Conservation (phyloP, 1,140 invertebrate genomes). For the Scaptomyza pallida region DNA sequence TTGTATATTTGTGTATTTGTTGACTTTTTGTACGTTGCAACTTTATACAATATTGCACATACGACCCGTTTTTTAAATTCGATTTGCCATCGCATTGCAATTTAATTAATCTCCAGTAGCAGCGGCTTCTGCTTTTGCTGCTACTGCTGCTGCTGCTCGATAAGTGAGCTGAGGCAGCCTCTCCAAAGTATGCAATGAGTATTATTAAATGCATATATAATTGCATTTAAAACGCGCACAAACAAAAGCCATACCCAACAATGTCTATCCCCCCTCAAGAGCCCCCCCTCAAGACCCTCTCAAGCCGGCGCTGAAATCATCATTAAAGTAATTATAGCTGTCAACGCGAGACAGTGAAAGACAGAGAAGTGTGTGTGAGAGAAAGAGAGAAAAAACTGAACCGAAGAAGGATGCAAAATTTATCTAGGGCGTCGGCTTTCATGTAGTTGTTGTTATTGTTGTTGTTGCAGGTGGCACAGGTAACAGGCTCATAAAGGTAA, state of each 20-base stretch:
- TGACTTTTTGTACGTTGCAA: background rate
- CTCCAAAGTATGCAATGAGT: conserved; percentile 51
- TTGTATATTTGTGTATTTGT: no score
- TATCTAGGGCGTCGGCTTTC: conserved; percentile 6
- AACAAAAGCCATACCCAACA: conserved; percentile 47
- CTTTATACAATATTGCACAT: conserved; percentile 33
- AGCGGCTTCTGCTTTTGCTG: conserved; percentile 4
- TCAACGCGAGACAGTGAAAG: conserved; percentile 32
- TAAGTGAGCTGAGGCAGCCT: conserved; percentile 37
- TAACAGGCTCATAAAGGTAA: conserved; percentile 42
- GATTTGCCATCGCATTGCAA: conserved; percentile 69
- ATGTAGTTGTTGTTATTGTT: no score
- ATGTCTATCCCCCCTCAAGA: background rate
- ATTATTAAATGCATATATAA: conserved; percentile 60
- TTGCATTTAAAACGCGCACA: conserved; percentile 69
- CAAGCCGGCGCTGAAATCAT: conserved; percentile 52
- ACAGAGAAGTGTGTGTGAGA: no score
- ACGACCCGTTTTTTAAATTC: conserved; percentile 58
- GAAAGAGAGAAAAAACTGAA: background rate
- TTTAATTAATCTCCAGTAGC: conserved; percentile 64
- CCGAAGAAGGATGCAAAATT: conserved; percentile 18
- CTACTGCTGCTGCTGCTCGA: conserved; percentile 25
- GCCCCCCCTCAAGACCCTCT: background rate
- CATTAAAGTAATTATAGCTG: conserved; percentile 74
- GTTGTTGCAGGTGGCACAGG: background rate